Percentiles rank a stretch among this genome's conserved stretches.
phyloP scores from a whole-genome alignment of 2,113 vertebrate genomes.

The Gorsachius goisagi region DNA sequence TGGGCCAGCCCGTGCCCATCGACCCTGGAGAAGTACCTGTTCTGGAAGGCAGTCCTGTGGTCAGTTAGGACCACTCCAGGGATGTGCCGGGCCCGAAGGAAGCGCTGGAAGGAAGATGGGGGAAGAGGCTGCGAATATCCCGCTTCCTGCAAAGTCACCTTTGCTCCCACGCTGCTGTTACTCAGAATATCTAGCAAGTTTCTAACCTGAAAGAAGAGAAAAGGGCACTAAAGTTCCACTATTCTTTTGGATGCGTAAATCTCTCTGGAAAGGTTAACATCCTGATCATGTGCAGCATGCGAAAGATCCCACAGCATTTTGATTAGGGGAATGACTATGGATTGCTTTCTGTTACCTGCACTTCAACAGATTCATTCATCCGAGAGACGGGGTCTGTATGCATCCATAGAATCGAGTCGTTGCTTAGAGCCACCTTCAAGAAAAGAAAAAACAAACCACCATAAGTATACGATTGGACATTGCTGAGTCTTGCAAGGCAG shows the following conservation, averaged over 20 bases:
- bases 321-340: background rate
- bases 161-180: background rate
- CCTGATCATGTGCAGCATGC: background rate
- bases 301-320: background rate
- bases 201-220: constrained; percentile 70
- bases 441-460: background rate
- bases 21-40: constrained; percentile 67
- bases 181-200: constrained; percentile 67
- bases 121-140: constrained; percentile 82
- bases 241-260: background rate
- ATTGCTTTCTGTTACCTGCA: constrained; percentile 70
- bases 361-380: constrained; percentile 69
- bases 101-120: constrained; percentile 91
- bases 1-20: background rate
- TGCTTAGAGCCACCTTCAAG: constrained; percentile 81
- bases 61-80: constrained; percentile 88
- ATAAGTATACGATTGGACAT: rapidly evolving
- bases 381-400: constrained; percentile 90
- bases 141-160: constrained; percentile 56
- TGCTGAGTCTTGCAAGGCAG: background rate
- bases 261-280: background rate
- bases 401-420: constrained; percentile 78
- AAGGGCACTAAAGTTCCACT: rapidly evolving
- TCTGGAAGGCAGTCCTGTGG: constrained; percentile 76
- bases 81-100: constrained; percentile 80